Evolutionary conservation across 2,888 invertebrate genomes (phyloP).

Genomic region (Papilio protenor): DNA sequence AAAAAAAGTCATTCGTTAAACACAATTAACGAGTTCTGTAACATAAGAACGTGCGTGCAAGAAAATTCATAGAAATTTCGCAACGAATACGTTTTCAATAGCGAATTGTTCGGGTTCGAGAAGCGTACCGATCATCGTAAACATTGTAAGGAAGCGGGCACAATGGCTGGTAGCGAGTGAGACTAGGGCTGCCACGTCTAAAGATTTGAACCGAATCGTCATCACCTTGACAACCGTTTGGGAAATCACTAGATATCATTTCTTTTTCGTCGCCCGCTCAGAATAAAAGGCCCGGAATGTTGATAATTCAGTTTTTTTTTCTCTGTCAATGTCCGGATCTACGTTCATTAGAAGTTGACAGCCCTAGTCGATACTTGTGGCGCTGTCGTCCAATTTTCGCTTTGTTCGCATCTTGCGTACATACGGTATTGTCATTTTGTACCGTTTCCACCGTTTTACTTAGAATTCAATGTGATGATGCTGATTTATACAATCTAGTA

Average conservation of each 20-base stretch:
- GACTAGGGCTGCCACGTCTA: conserved; percentile 1
- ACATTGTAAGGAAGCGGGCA: conserved; percentile 33
- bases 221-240: not conserved
- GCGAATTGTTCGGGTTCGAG: conserved; percentile 30
- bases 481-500: not conserved
- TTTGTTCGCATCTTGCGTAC: conserved; percentile 26
- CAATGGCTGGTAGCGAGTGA: conserved; percentile 26
- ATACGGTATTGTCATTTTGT: conserved; percentile 18
- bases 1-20: not conserved
- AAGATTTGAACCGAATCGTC: not conserved
- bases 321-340: not conserved
- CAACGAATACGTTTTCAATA: conserved; percentile 14
- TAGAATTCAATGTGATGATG: conserved; percentile 9
- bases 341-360: not conserved
- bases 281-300: not conserved
- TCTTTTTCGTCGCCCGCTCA: not conserved
- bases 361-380: conserved; percentile 12
- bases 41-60: conserved; percentile 4
- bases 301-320: not conserved
- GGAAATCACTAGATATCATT: not conserved
- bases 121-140: conserved; percentile 28
- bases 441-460: conserved; percentile 13
- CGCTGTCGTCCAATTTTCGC: conserved; percentile 14
- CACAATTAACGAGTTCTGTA: conserved; percentile 5
- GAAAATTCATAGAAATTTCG: conserved; percentile 23